A percentile compares a stretch with the other conserved stretches of the same genome.
Evolutionary conservation across 2,797 vertebrate genomes (phyloP).

Genomic region (Ctenopoma kingsleyae): DNA sequence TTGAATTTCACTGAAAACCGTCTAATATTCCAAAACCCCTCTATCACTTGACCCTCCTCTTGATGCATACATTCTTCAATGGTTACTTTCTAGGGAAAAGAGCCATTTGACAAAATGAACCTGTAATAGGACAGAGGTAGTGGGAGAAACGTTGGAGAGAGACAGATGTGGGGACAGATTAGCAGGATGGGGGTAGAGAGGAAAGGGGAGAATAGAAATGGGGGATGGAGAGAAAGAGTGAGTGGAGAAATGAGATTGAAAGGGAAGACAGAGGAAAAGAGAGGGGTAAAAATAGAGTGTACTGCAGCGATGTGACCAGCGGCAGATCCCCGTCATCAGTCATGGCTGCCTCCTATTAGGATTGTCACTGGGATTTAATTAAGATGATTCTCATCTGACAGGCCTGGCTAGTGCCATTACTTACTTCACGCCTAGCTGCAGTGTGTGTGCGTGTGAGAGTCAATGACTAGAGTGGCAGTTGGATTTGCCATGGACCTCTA

Average conservation of each 20-base stretch:
- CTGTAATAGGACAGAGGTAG: conserved; percentile 31
- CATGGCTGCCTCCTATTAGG: conserved; percentile 82
- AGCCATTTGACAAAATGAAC: conserved; percentile 48
- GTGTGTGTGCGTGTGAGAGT: conserved; percentile 28
- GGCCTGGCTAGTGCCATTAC: conserved; percentile 77
- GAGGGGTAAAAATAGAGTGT: conserved; percentile 79
- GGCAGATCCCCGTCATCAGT: conserved; percentile 81
- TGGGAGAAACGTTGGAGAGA: neutral
- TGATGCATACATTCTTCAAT: conserved; percentile 38
- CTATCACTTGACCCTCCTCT: conserved; percentile 20
- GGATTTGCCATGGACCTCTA: conserved; percentile 35
- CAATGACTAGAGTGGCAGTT: conserved; percentile 2
- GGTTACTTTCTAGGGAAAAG: conserved; percentile 47
- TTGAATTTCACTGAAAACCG: conserved; percentile 17
- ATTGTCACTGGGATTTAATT: conserved; percentile 85
- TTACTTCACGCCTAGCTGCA: conserved; percentile 62
- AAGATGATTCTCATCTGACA: conserved; percentile 86
- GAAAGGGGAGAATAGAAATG: conserved; percentile 25
- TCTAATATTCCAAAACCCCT: conserved; percentile 22
- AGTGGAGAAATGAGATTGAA: conserved; percentile 50
- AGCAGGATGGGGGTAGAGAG: neutral
- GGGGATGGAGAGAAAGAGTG: conserved; percentile 19
- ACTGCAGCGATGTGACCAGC: conserved; percentile 73
- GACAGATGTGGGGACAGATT: neutral
- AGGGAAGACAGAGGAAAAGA: conserved; percentile 37